Evolutionary conservation across 37 sponge, comb jelly and placozoan species (phyloP), one percentile per base, ranked within the genome.

Genomic region (Cliona cf. orientalis): DNA sequence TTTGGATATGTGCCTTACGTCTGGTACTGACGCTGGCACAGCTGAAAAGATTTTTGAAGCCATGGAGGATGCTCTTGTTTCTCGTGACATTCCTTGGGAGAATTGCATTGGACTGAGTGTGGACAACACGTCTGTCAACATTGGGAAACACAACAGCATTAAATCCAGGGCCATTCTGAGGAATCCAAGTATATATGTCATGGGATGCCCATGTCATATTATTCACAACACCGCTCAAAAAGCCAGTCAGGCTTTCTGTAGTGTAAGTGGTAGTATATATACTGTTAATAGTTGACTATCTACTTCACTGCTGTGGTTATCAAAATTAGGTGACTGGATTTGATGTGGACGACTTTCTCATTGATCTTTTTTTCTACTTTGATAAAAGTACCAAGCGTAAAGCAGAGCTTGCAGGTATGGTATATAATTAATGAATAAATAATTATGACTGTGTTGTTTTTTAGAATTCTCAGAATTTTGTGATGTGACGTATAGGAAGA

Each of bases 181-280:
- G 3, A 74, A 76, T 66, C 76, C 84, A 31, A 11, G 41, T 46
- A 58, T 84, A 19, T 84, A 84, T 36, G 67, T 84, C 19, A 75
- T 74, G 66, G 84, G 84, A 25, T 83, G 84, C 61, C 75, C 74
- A 46, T 84, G 76, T 69, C 84, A 84, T 41, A 84, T 66, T 32
- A n/a, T 74, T 35, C 84, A 83, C 75, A 83, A 83, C 36, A 83
- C 84, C 11, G 66, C 76, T 19, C 36, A 25, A 19, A 84, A 84
- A 75, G 75, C 84, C 34, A 59, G 59, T 29, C 31, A 63, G 23
- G 36, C 57, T 2, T 66, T 84, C 35, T 31, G 35, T 57, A 28
- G 42, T 32, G 82, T 72, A 35, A 55, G 80, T 68, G 5, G 6
- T 38, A 69, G 7, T n/a, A n/a, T n/a, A n/a, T n/a, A n/a, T n/a